Evolutionary conservation across 2,888 invertebrate species (phyloP).

Genomic region (Baccha elongata): DNA sequence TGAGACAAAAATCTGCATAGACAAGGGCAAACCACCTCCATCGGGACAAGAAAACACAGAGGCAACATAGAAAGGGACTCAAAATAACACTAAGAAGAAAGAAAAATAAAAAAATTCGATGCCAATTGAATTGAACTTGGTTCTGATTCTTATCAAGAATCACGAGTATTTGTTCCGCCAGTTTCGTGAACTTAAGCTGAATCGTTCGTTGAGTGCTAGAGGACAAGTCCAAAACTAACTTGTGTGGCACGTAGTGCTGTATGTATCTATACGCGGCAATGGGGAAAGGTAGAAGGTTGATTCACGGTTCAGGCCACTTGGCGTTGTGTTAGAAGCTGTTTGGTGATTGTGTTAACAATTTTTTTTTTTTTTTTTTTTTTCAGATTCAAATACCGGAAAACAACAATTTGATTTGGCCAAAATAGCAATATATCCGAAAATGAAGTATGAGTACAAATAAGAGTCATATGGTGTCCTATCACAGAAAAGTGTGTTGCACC

Average conservation of each 20-base stretch:
- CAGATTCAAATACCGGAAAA: slow-evolving; percentile 57
- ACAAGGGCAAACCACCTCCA: slow-evolving; percentile 38
- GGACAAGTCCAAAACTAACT: slow-evolving; percentile 50
- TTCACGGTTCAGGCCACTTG: slow-evolving; percentile 70
- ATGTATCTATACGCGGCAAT: background rate
- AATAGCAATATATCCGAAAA: no score
- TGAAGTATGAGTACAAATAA: no score
- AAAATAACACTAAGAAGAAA: slow-evolving; percentile 13
- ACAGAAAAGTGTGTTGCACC: no score
- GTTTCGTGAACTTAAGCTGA: slow-evolving; percentile 48
- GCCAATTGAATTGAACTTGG: slow-evolving; percentile 81
- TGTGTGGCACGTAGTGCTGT: background rate
- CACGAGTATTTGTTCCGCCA: slow-evolving; percentile 81
- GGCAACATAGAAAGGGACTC: slow-evolving; percentile 12
- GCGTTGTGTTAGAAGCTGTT: slow-evolving; percentile 66
- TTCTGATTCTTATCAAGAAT: slow-evolving; percentile 82
- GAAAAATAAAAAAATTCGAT: slow-evolving; percentile 37
- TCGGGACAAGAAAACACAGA: slow-evolving; percentile 9
- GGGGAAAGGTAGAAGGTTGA: slow-evolving; percentile 54
- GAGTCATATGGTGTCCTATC: no score
- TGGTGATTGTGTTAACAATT: slow-evolving; percentile 70
- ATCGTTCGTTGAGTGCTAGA: slow-evolving; percentile 53
- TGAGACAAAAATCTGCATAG: slow-evolving; percentile 66
- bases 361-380: slow-evolving; percentile 34
- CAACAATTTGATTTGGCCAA: slow-evolving; percentile 61